Conservation (phyloP, 1,140 invertebrate species). For the Tetranychus urticae region DNA sequence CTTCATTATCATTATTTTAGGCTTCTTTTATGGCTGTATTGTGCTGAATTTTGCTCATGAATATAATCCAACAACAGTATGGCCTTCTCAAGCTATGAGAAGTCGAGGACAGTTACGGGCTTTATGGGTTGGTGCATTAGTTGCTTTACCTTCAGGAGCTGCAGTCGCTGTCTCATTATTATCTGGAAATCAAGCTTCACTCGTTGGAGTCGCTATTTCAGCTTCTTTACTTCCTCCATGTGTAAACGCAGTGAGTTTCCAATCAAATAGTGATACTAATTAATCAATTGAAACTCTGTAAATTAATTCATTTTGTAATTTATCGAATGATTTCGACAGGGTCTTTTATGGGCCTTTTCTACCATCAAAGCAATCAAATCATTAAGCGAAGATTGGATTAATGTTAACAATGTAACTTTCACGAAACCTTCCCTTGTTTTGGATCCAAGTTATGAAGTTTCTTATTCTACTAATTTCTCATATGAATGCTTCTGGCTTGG, state of each 20-base stretch:
- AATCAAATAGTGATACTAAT: background rate
- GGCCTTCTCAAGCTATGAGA: constrained; percentile 60
- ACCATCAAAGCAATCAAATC: background rate
- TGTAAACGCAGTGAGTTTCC: constrained; percentile 46
- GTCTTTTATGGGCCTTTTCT: background rate
- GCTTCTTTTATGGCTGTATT: constrained; percentile 51
- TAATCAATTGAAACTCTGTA: background rate
- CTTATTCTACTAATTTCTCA: constrained; percentile 43
- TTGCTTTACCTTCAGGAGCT: constrained; percentile 43
- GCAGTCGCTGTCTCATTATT: constrained; percentile 62
- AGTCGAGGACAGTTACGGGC: constrained; percentile 33
- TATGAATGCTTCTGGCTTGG: constrained; percentile 51
- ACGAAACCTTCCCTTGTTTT: constrained; percentile 7
- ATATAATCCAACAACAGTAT: constrained; percentile 37
- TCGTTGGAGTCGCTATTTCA: constrained; percentile 69
- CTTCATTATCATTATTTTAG: constrained; percentile 18
- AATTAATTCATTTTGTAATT: too few species aligned
- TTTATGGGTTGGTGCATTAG: constrained; percentile 37
- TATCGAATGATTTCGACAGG: background rate
- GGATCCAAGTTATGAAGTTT: constrained; percentile 19
- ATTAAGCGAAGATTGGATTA: background rate
- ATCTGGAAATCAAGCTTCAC: constrained; percentile 52
- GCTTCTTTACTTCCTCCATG: constrained; percentile 62
- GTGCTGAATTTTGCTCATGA: constrained; percentile 37
- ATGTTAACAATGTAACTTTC: background rate